Base-by-base conservation (phyloP, 2,888 invertebrate genomes). In the Drosophila testacea region DNA sequence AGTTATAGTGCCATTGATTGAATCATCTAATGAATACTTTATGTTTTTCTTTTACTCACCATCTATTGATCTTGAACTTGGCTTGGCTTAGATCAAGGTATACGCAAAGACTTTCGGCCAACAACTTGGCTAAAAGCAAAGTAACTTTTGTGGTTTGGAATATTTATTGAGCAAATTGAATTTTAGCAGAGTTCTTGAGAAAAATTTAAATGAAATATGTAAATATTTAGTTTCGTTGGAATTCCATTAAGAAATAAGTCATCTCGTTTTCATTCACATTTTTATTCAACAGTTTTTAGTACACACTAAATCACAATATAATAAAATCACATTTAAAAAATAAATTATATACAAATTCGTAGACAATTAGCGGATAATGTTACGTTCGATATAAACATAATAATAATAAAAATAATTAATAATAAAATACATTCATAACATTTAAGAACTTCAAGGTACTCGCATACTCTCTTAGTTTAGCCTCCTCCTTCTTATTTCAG, bases 241-340 rank as follows among this genome's bases (percentile, higher is more conserved):
- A 62, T 28, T 55, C 36, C 34, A 62, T 69, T 62, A 39, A 22
- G 10, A 13, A 32, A 13, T 16, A 22, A 44, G 27, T 13, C 13
- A 27, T 10, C 9, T 28, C 0, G 46, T 38, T 6, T 11, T 36
- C 16, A 41, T 55, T 38, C 16, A 46, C 28, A 50, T 50, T 46
- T 63, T 73, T 54, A 55, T 73, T 66, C 39, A 74, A 68, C 75
- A 68, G 9, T 28, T 81, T 83, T 79, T 83, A 87, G 86, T 89
- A 87, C 79, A 80, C 68, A 76, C 89, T 90, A 90, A 75, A 88
- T 89, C 88, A 90, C 90, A 90, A 88, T 86, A 87, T 77, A 88
- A 88, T 86, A 88, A 75, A 89, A 90, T 90, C 88, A 89, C 90
- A 90, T 84, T 87, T 81, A 88, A 79, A 77, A 67, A 85, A 87